phyloP scores from a whole-genome alignment of 2,888 invertebrate genomes.

The Tenthredo distinguenda region DNA sequence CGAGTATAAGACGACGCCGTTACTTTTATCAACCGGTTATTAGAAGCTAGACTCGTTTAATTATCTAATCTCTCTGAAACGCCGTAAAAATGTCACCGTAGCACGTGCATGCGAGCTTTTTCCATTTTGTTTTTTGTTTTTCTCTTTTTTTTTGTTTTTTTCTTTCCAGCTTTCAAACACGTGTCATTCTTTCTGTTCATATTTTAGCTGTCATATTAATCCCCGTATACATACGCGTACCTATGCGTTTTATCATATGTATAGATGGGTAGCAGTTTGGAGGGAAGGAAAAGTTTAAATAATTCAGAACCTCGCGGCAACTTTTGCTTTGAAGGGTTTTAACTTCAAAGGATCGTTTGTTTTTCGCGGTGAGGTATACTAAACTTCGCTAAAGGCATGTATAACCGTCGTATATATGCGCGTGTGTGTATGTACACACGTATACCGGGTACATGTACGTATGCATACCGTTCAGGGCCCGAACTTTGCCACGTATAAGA shows the following conservation, averaged over 20 bases:
- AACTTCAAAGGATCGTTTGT: constrained; percentile 9
- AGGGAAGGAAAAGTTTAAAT: background rate
- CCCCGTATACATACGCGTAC: background rate
- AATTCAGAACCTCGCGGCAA: background rate
- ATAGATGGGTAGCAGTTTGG: background rate
- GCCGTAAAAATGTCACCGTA: constrained; percentile 39
- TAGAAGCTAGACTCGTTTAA: background rate
- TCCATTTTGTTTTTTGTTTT: background rate
- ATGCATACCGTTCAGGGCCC: background rate
- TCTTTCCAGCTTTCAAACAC: background rate
- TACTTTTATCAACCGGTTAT: constrained; percentile 19
- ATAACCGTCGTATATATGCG: background rate
- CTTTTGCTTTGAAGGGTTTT: constrained; percentile 1
- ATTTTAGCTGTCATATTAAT: background rate
- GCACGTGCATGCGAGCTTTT: background rate
- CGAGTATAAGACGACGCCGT: background rate
- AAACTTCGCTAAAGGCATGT: background rate
- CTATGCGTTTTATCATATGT: background rate
- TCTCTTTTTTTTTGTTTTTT: background rate
- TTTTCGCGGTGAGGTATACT: constrained; percentile 2
- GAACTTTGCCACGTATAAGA: constrained; percentile 27
- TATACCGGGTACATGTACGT: background rate
- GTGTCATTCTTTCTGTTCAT: background rate
- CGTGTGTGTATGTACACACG: background rate
- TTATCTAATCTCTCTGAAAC: constrained; percentile 29